These are phyloP conservation scores for Hirtodrosophila histrioides DNA, from an alignment of 2,888 invertebrate genomes.

Conservation along the genomic window DNA sequence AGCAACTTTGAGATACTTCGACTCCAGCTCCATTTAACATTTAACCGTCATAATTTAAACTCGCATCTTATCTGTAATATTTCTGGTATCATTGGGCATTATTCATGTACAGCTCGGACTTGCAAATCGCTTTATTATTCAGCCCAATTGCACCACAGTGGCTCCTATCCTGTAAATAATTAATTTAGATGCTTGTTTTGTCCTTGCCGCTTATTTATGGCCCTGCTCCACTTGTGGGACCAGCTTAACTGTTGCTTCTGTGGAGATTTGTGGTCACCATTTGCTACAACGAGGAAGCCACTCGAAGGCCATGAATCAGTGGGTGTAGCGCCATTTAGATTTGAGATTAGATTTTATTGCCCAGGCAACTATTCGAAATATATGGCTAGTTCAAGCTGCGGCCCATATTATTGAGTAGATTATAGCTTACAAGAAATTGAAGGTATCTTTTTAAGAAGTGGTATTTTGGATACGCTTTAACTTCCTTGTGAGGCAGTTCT, in stretches of 20 bases:
- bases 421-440: no score
- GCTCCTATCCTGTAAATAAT: constrained; percentile 70
- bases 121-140: constrained; percentile 78
- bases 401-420: constrained; percentile 1
- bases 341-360: constrained; percentile 62
- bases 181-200: constrained; percentile 69
- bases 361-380: constrained; percentile 18
- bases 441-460: background rate
- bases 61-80: constrained; percentile 56
- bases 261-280: constrained; percentile 51
- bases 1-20: constrained; percentile 2
- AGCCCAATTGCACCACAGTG: constrained; percentile 57
- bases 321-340: constrained; percentile 57
- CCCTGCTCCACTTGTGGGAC: constrained; percentile 9
- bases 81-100: constrained; percentile 37
- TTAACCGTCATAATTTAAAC: constrained; percentile 67
- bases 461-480: no score
- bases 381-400: constrained; percentile 1
- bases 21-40: constrained; percentile 52
- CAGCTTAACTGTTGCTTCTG: constrained; percentile 56
- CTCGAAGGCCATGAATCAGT: constrained; percentile 41
- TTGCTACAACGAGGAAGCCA: background rate
- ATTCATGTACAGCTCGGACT: constrained; percentile 68
- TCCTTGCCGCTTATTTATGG: constrained; percentile 61
- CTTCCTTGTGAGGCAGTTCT: no score